Base-by-base conservation (phyloP, 1,140 invertebrate genomes). In the Meteorus sp. region DNA sequence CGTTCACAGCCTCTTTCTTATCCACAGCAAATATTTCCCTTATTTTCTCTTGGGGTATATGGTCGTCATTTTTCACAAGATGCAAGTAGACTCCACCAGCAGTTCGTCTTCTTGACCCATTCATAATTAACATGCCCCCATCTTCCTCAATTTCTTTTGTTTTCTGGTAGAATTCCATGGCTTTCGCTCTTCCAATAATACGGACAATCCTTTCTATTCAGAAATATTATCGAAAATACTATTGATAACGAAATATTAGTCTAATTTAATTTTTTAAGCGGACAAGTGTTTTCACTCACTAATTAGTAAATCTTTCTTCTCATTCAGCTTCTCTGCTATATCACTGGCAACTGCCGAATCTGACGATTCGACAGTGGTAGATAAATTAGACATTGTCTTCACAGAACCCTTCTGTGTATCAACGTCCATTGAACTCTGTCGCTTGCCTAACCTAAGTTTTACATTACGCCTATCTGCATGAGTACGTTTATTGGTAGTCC, bases 121-220 rank as follows among this genome's bases (percentile, higher is more conserved):
- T 92, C 89, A 87, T 86, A 55, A 91, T 89, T 70, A 92, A 81
- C 86, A 95, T 88, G 20, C 92, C 92, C 37, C 92, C 92, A 69
- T 86, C 84, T 59, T 85, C 85, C 81, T 94, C 91, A 56, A 93
- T 85, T 70, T 86, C 84, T 73, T 89, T 88, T 31, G 91, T 92
- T 79, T 90, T 85, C 68, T 88, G 84, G 62, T 88, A 91, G 54
- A 94, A 79, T 64, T 90, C 82, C 50, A 93, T 83, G 5, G 90
- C 85, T 71, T 89, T 87, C 62, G 87, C 81, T 66, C 86, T 86
- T 23, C 92, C 92, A 55, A 90, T 68, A 25, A 85, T 82, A 72
- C 88, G 78, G 15, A 94, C 85, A 60, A 91, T 85, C 67, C 85
- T 83, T 62, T 82, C 91, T 93, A 73, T 48, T 83, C 82, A 59